phyloP scores from a whole-genome alignment of 2,888 invertebrate species.

The Cyrtodaria siliqua region DNA sequence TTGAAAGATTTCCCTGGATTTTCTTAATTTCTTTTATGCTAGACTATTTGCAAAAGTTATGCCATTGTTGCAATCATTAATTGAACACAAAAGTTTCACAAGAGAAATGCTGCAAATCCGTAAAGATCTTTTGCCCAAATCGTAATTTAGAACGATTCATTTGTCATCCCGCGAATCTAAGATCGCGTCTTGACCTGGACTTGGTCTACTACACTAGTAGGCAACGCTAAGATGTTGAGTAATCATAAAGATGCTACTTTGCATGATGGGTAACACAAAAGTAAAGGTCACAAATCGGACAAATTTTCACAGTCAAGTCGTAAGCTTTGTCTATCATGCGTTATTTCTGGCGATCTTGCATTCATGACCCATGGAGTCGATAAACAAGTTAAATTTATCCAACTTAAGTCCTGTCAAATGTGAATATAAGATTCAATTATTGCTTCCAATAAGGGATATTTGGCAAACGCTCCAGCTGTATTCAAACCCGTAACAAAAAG shows the following conservation, averaged over 20 bases:
- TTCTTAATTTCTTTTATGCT: constrained; percentile 26
- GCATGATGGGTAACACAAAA: constrained; percentile 43
- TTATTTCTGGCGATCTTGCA: constrained; percentile 30
- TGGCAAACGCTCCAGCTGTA: constrained; percentile 1
- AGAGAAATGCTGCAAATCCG: constrained; percentile 43
- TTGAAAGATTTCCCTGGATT: background rate
- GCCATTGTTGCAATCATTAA: constrained; percentile 53
- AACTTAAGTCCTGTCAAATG: constrained; percentile 50
- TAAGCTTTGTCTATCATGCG: constrained; percentile 59
- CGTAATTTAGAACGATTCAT: constrained; percentile 35
- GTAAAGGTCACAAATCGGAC: constrained; percentile 58
- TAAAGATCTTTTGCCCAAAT: constrained; percentile 42
- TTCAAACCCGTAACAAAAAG: constrained; percentile 29
- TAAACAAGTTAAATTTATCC: constrained; percentile 62
- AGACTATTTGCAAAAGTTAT: constrained; percentile 53
- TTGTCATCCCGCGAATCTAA: constrained; percentile 30
- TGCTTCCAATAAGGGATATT: constrained; percentile 37
- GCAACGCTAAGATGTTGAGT: constrained; percentile 58
- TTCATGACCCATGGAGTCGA: constrained; percentile 32
- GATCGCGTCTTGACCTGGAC: constrained; percentile 27
- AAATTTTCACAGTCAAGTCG: constrained; percentile 38
- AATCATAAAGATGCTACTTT: constrained; percentile 27
- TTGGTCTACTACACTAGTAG: constrained; percentile 57
- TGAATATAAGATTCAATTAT: constrained; percentile 58
- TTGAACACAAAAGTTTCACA: constrained; percentile 37